These are phyloP conservation scores for Diplazon laetatorius DNA, from an alignment of 2,888 invertebrate genomes.

Conservation along the genomic window DNA sequence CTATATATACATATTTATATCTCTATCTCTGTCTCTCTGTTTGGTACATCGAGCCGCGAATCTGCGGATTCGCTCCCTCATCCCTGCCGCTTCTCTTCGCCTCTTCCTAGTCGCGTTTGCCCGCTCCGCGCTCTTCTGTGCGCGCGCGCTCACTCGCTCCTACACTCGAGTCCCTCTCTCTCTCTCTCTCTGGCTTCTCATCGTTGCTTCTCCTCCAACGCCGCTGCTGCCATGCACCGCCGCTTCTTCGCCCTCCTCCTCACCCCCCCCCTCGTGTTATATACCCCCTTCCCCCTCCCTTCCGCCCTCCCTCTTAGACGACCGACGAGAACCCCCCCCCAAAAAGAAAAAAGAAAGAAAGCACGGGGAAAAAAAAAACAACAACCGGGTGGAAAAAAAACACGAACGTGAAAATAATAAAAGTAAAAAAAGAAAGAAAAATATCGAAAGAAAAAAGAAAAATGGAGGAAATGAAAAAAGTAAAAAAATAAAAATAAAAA, in stretches of 20 bases:
- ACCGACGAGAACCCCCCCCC: conserved; percentile 79
- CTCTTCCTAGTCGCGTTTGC: conserved; percentile 46
- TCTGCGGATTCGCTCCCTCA: conserved; percentile 56
- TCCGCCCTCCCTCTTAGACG: conserved; percentile 59
- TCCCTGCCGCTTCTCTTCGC: conserved; percentile 50
- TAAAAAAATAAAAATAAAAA: conserved; percentile 26
- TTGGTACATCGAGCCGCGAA: conserved; percentile 45
- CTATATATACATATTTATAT: conserved; percentile 58
- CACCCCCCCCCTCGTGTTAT: conserved; percentile 4
- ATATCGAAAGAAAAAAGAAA: conserved; percentile 73
- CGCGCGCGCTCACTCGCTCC: conserved; percentile 57
- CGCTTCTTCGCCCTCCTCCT: conserved; percentile 66
- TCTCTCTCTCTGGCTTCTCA: conserved; percentile 54
- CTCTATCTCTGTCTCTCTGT: conserved; percentile 67
- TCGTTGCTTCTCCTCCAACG: conserved; percentile 61
- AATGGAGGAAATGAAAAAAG: conserved; percentile 24
- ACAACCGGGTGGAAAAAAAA: not conserved
- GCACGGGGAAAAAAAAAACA: no score
- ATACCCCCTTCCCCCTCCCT: conserved; percentile 36
- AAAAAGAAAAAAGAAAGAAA: conserved; percentile 72
- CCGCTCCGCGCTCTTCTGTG: conserved; percentile 55
- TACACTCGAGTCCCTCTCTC: conserved; percentile 61
- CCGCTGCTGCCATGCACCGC: conserved; percentile 31
- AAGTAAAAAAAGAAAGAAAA: conserved; percentile 42
- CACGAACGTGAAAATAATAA: conserved; percentile 75